phyloP scores from a whole-genome alignment of 2,113 vertebrate genomes.

The Mandrillus leucophaeus region DNA sequence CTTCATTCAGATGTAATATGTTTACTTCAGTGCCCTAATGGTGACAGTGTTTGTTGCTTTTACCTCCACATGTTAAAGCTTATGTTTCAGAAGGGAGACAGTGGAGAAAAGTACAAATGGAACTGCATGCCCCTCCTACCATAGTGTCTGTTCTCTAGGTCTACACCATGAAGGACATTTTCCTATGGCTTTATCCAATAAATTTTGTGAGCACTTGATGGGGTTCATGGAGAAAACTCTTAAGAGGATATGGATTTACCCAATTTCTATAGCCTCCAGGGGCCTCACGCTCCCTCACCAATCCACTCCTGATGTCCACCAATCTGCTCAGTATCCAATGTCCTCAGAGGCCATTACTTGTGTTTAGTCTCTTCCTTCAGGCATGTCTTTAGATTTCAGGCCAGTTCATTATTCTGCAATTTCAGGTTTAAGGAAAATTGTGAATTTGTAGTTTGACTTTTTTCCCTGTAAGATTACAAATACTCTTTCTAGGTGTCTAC shows the following conservation, averaged over 20 bases:
- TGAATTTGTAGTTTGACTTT: neutral
- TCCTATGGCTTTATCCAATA: neutral
- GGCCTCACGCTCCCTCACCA: rapidly evolving
- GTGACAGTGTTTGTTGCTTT: neutral
- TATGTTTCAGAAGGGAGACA: neutral
- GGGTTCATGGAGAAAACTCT: neutral
- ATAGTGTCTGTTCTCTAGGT: neutral
- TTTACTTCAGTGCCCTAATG: neutral
- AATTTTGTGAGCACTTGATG: neutral
- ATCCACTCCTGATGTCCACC: neutral
- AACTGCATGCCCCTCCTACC: neutral
- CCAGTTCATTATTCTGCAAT: neutral
- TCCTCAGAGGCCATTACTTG: neutral
- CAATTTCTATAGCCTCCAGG: neutral
- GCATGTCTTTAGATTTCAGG: neutral
- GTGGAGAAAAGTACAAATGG: neutral
- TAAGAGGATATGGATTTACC: neutral
- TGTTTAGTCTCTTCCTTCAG: neutral
- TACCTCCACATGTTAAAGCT: neutral
- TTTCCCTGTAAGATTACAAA: neutral
- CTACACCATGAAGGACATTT: neutral
- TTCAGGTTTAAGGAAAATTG: neutral
- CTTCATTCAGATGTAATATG: neutral
- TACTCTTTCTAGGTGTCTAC: neutral
- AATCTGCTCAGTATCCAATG: neutral